These are phyloP conservation scores for Progne subis DNA, from an alignment of 2,113 vertebrate genomes.

Conservation along the genomic window DNA sequence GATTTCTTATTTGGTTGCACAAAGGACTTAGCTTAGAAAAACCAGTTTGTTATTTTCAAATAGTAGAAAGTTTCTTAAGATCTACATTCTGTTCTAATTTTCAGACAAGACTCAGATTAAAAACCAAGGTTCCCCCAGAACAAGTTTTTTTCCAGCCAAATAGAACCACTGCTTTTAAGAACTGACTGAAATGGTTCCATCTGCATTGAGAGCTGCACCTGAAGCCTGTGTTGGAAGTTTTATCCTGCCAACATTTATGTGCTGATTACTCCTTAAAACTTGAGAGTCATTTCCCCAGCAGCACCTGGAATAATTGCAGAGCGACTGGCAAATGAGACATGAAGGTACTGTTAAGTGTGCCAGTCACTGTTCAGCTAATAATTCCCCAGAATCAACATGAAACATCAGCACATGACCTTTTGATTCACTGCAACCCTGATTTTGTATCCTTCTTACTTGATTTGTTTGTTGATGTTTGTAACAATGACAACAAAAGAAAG, in stretches of 20 bases:
- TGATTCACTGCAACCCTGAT: constrained; percentile 68
- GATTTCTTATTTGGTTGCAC: background rate
- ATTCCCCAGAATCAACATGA: constrained; percentile 62
- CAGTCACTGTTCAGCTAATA: constrained; percentile 74
- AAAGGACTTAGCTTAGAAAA: background rate
- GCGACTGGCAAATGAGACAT: constrained; percentile 74
- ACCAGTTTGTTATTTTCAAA: background rate
- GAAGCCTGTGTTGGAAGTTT: constrained; percentile 60
- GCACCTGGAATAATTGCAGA: constrained; percentile 85
- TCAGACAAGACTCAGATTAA: background rate
- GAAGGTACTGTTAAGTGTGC: constrained; percentile 73
- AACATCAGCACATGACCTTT: constrained; percentile 64
- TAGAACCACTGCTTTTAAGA: constrained; percentile 45
- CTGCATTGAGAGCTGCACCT: constrained; percentile 72
- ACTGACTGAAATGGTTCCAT: constrained; percentile 58
- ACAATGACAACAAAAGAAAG: constrained; percentile 71
- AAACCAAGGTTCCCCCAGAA: constrained; percentile 13
- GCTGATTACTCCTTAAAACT: constrained; percentile 78
- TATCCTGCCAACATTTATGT: constrained; percentile 73
- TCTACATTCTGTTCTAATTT: background rate
- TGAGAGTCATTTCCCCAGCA: constrained; percentile 75
- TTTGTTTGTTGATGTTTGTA: constrained; percentile 72
- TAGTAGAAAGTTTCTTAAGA: background rate
- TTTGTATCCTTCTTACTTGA: constrained; percentile 50
- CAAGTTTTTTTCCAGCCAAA: background rate